Evolutionary conservation across 2,113 vertebrate genomes (phyloP), one percentile per base, ranked within the genome.

Genomic region (Saccopteryx leptura): DNA sequence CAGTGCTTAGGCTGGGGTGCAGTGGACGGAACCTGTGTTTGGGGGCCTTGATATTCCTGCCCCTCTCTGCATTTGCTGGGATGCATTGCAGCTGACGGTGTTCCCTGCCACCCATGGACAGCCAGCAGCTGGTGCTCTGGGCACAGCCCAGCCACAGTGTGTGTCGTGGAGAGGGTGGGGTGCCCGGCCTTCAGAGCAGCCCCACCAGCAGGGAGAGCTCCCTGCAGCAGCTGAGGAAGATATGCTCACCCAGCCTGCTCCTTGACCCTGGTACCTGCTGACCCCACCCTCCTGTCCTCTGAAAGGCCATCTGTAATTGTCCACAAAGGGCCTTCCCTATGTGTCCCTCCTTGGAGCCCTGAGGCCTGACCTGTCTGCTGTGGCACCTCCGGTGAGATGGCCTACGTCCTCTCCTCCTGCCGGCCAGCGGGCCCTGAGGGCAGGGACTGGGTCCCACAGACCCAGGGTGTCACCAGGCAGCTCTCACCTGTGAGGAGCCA

Each of bases 131-230:
- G 19, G 48, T 24, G 8, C 7, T n/a, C 61, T 7, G 12, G 60
- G n/a, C 10, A 28, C 17, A 14, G 18, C 23, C 58, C 66, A 14
- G n/a, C 13, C 4, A 0, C 2, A 81, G 33, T 17, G 19, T 18
- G 2, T 1, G 5, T 6, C 21, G 15, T 0, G 8, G 24, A 31
- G 39, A 60, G 6, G 11, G 4, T 3, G 58, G 46, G 28, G 33
- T 28, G 71, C 33, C 33, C 56, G 18, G 14, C 72, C 71, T 74
- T 58, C 63, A 83, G 83, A 65, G 60, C 31, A 2, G 81, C 52
- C 46, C 21, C 4, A 23, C 54, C 60, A 65, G 75, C 61, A 68
- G 24, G 50, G 26, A 1, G 39, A 21, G 26, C 11, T 39, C 63
- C 56, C 33, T 0, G n/a, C 21, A 17, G 2, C 12, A 48, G 72